Conservation (phyloP, 1,140 invertebrate genomes). For the Trichonephila clavipes region DNA sequence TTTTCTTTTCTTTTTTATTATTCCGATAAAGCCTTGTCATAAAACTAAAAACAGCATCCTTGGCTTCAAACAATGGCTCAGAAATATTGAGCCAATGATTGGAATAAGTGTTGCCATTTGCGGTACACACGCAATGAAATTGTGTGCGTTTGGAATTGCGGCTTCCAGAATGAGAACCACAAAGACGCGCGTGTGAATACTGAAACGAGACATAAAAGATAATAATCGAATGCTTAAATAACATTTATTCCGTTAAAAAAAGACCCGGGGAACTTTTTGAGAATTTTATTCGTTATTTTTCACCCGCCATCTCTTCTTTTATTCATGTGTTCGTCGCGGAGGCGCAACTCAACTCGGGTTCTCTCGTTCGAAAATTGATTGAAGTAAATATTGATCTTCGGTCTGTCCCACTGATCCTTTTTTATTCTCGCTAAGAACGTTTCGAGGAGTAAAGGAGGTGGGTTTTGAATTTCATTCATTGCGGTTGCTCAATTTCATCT, state of each 20-base stretch:
- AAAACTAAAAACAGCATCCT: neutral
- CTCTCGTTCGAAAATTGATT: slow-evolving; percentile 19
- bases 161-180: neutral
- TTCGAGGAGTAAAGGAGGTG: neutral
- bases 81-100: neutral
- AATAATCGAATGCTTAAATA: slow-evolving; percentile 20
- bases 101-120: slow-evolving; percentile 8
- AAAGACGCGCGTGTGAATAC: neutral
- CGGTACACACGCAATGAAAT: neutral
- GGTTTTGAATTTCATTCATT: slow-evolving; percentile 29
- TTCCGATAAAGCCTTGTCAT: neutral
- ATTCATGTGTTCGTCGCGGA: neutral
- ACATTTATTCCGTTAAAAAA: neutral
- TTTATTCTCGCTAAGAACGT: neutral
- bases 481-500: neutral
- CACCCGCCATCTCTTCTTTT: neutral
- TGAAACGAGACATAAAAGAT: neutral
- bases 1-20: neutral
- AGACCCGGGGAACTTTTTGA: neutral
- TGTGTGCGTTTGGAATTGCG: neutral
- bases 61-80: neutral
- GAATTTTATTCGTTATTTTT: slow-evolving; percentile 20
- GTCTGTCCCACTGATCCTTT: neutral
- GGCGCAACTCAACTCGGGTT: neutral
- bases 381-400: slow-evolving; percentile 56